Percentiles rank a stretch among this genome's conserved stretches.
These are phyloP conservation scores for Heptranchias perlo DNA, from an alignment of 2,113 vertebrate species.

Conservation along the genomic window DNA sequence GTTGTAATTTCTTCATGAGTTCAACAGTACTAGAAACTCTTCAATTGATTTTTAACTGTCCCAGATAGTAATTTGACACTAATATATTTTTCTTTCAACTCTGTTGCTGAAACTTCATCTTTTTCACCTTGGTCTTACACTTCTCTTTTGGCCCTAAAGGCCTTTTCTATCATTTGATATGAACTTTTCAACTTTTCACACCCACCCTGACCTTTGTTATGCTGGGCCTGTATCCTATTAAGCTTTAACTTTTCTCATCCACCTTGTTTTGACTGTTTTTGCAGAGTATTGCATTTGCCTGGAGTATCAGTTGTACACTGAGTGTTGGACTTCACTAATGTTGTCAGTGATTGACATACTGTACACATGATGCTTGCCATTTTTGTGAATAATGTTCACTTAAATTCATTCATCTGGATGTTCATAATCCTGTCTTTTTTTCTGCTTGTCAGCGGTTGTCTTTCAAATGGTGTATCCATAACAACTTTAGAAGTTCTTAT, in stretches of 20 bases:
- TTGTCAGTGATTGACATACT: slow-evolving; percentile 46
- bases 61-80: background rate
- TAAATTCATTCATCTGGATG: slow-evolving; percentile 59
- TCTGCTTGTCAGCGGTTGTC: slow-evolving; percentile 55
- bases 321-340: slow-evolving; percentile 45
- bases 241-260: slow-evolving; percentile 31
- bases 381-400: slow-evolving; percentile 60
- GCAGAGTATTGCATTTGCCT: slow-evolving; percentile 49
- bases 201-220: slow-evolving; percentile 42
- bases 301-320: slow-evolving; percentile 44
- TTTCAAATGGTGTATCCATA: slow-evolving; percentile 46
- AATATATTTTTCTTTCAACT: slow-evolving; percentile 29
- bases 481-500: slow-evolving; percentile 37
- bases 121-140: slow-evolving; percentile 34
- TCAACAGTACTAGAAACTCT: background rate
- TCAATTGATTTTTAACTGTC: slow-evolving; percentile 4
- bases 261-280: slow-evolving; percentile 41
- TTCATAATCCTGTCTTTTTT: slow-evolving; percentile 58
- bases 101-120: slow-evolving; percentile 30
- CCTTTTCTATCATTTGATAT: slow-evolving; percentile 47
- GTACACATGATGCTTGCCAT: slow-evolving; percentile 50
- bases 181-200: slow-evolving; percentile 66
- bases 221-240: slow-evolving; percentile 21
- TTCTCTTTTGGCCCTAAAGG: slow-evolving; percentile 39
- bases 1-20: background rate